Evolutionary conservation across 2,113 vertebrate genomes (phyloP).

Genomic region (Corydoras sp.): DNA sequence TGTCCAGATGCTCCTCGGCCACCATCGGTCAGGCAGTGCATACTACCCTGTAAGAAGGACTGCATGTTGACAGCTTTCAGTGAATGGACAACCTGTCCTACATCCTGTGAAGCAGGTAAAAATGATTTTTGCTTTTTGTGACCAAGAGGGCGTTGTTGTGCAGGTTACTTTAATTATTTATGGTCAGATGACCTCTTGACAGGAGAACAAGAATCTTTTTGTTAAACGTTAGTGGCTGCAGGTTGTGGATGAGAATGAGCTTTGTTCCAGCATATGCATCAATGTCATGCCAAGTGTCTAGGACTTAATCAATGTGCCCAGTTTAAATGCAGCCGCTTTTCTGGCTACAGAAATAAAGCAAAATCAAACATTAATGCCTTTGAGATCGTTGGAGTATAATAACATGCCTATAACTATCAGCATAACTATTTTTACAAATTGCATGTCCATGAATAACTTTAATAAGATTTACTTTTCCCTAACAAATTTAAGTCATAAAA

Average conservation of each 20-base stretch:
- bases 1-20: slow-evolving; percentile 91
- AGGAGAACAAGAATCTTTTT: neutral
- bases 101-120: slow-evolving; percentile 79
- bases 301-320: no score
- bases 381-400: no score
- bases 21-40: slow-evolving; percentile 80
- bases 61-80: slow-evolving; percentile 87
- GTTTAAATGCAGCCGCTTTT: no score
- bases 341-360: no score
- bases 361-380: no score
- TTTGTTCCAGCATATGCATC: neutral
- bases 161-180: neutral
- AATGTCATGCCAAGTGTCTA: neutral
- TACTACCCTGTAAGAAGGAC: slow-evolving; percentile 88
- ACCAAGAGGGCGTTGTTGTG: neutral
- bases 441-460: no score
- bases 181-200: neutral
- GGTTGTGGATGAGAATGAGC: neutral
- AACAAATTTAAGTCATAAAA: no score
- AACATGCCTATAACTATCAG: no score
- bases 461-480: no score
- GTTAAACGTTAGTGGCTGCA: no score
- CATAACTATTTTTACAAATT: no score
- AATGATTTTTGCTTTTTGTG: neutral
- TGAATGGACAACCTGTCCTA: slow-evolving; percentile 82